Conservation (phyloP, 2,113 vertebrate species). For the Accipiter virgatus region DNA sequence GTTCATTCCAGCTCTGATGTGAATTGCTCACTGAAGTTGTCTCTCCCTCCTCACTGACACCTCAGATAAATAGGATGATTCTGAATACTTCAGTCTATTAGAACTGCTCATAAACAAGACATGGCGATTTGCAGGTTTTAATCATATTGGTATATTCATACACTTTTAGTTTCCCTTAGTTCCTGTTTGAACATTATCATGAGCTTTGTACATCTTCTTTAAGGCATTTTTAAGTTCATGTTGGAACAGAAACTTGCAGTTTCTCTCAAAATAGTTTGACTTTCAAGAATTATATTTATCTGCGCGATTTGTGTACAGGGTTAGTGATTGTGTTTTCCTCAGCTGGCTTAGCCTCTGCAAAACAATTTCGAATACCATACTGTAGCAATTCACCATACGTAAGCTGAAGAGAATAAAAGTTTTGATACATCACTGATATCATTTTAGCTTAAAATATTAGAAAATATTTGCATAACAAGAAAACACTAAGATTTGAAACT, state of each 20-base stretch:
- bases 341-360: not conserved
- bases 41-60: not conserved
- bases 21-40: not conserved
- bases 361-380: not conserved
- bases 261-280: not conserved
- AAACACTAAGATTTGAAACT: not conserved
- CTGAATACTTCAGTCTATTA: not conserved
- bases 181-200: not conserved
- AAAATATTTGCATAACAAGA: not conserved
- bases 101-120: not conserved
- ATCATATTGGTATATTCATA: not conserved
- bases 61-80: not conserved
- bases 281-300: not conserved
- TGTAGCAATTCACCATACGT: not conserved
- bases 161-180: not conserved
- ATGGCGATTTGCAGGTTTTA: fast-evolving
- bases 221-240: not conserved
- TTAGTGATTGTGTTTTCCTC: not conserved
- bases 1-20: not conserved
- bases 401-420: not conserved
- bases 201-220: not conserved
- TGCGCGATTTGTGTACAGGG: not conserved
- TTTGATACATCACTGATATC: not conserved
- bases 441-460: not conserved
- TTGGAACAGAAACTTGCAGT: not conserved